Evolutionary conservation across 2,888 invertebrate species (phyloP), one percentile per base, ranked within the genome.

Genomic region (Bruchidius siliquastri): DNA sequence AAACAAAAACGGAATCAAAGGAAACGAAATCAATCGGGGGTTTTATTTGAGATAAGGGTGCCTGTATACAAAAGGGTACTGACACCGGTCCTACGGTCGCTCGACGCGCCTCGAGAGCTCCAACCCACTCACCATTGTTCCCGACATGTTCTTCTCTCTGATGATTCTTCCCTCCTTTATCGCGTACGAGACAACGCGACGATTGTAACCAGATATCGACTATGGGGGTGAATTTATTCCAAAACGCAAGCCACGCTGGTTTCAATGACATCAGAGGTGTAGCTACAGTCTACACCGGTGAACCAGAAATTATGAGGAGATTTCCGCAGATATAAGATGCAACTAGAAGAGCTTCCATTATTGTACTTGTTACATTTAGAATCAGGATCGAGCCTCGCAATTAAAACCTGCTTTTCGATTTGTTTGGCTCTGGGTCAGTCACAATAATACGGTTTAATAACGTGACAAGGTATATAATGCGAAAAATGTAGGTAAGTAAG

Each of bases 61-160:
- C 82, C 82, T 77, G 76, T 80, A 82, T 79, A 74, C 74, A 77
- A 69, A 80, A 78, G 80, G 79, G 79, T 79, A 74, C 73, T 73
- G 77, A 78, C 79, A 79, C 78, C 72, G n/a, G n/a, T n/a, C n/a
- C n/a, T n/a, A n/a, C n/a, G n/a, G n/a, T n/a, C n/a, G 76, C 73
- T 73, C 49, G 26, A 26, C 26, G 26, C 26, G 26, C 26, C 75
- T 81, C 76, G 79, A 82, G 81, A 80, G 81, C 76, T 77, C 80
- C 77, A 77, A 78, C 73, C 80, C 82, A 80, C 83, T 82, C 75
- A 76, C 83, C 80, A 84, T 84, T 84, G 84, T 84, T 84, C 84
- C 82, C 83, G 79, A 79, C 83, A 83, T 83, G 84, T 83, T 81
- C 83, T 83, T 81, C 81, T 82, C 82, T 76, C 81, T 49, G 49